phyloP scores from a whole-genome alignment of 2,113 vertebrate species.

The Hemiscyllium ocellatum region DNA sequence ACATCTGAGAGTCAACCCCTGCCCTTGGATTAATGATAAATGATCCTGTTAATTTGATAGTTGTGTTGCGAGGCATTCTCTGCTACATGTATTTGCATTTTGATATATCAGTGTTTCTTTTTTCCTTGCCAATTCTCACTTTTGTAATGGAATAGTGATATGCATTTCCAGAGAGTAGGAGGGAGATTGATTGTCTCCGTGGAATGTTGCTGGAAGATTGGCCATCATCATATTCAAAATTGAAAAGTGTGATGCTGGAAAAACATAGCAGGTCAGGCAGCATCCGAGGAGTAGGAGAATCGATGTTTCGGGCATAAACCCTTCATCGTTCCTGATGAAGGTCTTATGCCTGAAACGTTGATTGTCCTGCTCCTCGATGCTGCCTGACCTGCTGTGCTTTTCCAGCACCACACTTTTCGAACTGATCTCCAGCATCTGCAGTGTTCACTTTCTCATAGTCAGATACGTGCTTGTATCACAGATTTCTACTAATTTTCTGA shows the following conservation, averaged over 20 bases:
- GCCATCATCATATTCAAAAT: neutral
- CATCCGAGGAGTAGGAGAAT: too few species aligned
- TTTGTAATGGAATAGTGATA: neutral
- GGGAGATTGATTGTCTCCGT: neutral
- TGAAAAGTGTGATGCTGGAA: too few species aligned
- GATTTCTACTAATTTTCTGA: neutral
- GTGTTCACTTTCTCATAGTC: too few species aligned
- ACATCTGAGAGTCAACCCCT: neutral
- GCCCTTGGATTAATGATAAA: neutral
- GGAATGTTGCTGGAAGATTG: neutral
- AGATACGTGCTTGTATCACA: neutral
- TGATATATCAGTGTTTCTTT: neutral
- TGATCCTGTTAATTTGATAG: neutral
- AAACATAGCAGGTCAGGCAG: too few species aligned
- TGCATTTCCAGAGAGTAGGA: neutral
- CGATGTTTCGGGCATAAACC: too few species aligned
- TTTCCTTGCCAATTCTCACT: neutral
- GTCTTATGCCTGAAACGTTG: too few species aligned
- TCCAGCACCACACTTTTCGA: too few species aligned
- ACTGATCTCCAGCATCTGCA: too few species aligned
- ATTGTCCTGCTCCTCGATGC: too few species aligned
- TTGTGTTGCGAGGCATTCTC: neutral
- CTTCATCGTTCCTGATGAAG: too few species aligned
- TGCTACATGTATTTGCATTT: neutral
- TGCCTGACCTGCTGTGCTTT: too few species aligned